Conservation (phyloP, 2,888 invertebrate species). For the Aphodius granarius region DNA sequence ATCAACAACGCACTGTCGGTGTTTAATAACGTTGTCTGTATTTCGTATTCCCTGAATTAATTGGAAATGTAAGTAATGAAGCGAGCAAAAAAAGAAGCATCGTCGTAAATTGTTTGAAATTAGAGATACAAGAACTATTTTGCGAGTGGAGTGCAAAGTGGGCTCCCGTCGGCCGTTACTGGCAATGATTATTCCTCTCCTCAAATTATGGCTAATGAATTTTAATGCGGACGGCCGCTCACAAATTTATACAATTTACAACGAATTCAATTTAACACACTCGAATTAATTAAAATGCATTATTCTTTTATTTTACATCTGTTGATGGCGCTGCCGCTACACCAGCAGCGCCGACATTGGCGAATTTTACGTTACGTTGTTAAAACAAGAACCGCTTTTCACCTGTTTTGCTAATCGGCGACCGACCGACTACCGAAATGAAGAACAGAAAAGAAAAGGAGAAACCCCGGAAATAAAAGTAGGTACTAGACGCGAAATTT, state of each 20-base stretch:
- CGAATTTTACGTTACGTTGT: slow-evolving; percentile 4
- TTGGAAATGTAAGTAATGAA: background rate
- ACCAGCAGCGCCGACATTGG: background rate
- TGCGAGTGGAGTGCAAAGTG: background rate
- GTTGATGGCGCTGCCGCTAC: slow-evolving; percentile 26
- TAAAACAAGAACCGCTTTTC: slow-evolving; percentile 12
- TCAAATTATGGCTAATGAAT: slow-evolving; percentile 46
- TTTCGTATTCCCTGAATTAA: background rate
- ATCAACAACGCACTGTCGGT: too few species aligned
- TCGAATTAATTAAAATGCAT: slow-evolving; percentile 44
- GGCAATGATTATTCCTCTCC: slow-evolving; percentile 33
- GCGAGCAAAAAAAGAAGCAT: background rate
- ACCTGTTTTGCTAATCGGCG: slow-evolving; percentile 14
- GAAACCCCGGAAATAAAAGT: background rate
- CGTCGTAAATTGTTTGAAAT: background rate
- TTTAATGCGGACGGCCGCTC: slow-evolving; percentile 43
- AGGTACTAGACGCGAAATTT: slow-evolving; percentile 3
- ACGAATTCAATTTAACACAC: slow-evolving; percentile 42
- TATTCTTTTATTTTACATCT: slow-evolving; percentile 35
- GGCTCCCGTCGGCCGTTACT: slow-evolving; percentile 10
- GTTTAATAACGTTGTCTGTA: too few species aligned
- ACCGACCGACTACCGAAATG: background rate
- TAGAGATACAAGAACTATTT: slow-evolving; percentile 9
- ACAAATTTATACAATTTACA: slow-evolving; percentile 51
- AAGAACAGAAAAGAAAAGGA: background rate